A percentile compares a stretch with the other conserved stretches of the same genome.
Conservation (phyloP, 2,888 invertebrate species). For the Dinocampus coccinellae region DNA sequence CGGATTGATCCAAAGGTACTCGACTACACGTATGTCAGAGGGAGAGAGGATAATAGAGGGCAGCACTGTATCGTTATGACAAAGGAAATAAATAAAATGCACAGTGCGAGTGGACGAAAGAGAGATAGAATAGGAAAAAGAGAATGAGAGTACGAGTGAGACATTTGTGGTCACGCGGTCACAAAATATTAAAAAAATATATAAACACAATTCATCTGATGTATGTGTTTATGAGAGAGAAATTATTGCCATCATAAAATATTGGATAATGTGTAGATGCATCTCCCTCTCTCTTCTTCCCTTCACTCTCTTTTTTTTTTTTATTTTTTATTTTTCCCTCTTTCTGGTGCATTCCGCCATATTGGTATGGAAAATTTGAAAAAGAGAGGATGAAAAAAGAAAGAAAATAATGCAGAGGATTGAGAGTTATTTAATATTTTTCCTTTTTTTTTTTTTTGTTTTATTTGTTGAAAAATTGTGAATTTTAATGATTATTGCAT, state of each 20-base stretch:
- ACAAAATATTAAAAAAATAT: not conserved
- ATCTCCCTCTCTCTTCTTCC: too few species aligned
- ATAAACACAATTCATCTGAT: not conserved
- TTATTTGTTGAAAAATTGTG: too few species aligned
- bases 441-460: too few species aligned
- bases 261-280: slow-evolving; percentile 6
- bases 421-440: too few species aligned
- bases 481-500: too few species aligned
- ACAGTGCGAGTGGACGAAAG: not conserved
- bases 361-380: not conserved
- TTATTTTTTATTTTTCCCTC: too few species aligned
- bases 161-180: not conserved
- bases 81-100: slow-evolving; percentile 3
- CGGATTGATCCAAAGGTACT: not conserved
- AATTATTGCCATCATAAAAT: slow-evolving; percentile 4
- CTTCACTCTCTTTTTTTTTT: too few species aligned
- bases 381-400: not conserved
- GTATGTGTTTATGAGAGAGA: slow-evolving; percentile 6
- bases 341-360: slow-evolving; percentile 25
- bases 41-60: slow-evolving; percentile 9
- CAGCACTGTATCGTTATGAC: slow-evolving; percentile 13
- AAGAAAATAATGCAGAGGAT: not conserved
- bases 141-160: too few species aligned
- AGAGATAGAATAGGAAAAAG: too few species aligned
- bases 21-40: not conserved